Base-by-base conservation (phyloP, 2,888 invertebrate species). In the Digitonthophagus gazella region DNA sequence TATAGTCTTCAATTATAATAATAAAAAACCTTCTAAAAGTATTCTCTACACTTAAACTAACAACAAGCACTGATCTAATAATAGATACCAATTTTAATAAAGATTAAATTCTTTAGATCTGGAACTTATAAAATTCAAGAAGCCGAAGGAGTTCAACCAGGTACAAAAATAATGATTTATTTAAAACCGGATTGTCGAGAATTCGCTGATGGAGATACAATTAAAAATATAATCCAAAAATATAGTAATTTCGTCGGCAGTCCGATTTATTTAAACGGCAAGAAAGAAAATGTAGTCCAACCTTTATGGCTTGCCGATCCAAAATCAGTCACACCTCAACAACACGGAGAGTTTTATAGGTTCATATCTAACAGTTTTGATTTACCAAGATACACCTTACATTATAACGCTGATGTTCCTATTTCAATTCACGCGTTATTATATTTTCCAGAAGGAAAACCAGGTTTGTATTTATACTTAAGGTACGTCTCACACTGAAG, bases 191-290 rank as follows among this genome's bases (percentile, higher is more conserved):
- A 97, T 67, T 90, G 92, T 79, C 88, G 95, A 67, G 95, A 97
- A 80, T 98, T 91, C 84, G 87, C 96, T 61, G 95, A 97, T 82
- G 96, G 96, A 76, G 89, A 91, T 5, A 88, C 88, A 15, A 91
- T 98, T 44, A 90, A 91, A 84, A 93, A 86, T 73, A 91, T 98
- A 58, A 93, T 98, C 15, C 92, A 93, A 79, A 97, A 97, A 80
- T 98, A 98, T 85, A 98, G 97, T 81, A 98, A 97, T 83, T 98
- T 98, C 81, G 95, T 99, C 58, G 95, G 96, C 28, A 93, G 93
- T 76, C 95, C 97, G 0, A 96, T 99, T 77, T 91, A 88, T 76
- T 85, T 98, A 16, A 98, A 98, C 83, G 94, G 95, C 70, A 91
- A 92, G 75, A 91, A 91, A 81, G 91, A 92, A 0, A 98, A 98